phyloP scores from a whole-genome alignment of 2,113 vertebrate genomes.

The Dasyornis broadbenti region DNA sequence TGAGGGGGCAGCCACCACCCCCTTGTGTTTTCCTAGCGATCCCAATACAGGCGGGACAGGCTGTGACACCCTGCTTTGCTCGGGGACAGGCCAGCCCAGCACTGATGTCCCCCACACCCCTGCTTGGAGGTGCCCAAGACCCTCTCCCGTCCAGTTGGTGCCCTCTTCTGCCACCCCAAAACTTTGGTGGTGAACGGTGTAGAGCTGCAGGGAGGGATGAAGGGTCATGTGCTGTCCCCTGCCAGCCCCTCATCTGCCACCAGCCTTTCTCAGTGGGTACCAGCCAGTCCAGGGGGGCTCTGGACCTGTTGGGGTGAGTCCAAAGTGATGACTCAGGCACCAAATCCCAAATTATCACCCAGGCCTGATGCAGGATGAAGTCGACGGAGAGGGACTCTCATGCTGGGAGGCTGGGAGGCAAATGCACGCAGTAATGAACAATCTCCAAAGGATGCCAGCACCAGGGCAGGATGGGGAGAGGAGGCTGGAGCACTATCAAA shows the following conservation, averaged over 20 bases:
- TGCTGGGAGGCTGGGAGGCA: neutral
- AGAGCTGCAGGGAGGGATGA: too few relatives aligned
- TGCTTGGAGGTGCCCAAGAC: neutral
- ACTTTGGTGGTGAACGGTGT: fast-evolving
- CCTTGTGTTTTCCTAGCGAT: fast-evolving
- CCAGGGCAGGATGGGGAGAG: neutral
- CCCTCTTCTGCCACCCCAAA: neutral
- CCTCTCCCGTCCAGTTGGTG: fast-evolving
- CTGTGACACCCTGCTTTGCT: neutral
- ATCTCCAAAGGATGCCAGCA: neutral
- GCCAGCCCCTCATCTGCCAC: neutral
- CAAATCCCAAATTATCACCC: neutral
- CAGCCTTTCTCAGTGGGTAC: too few relatives aligned
- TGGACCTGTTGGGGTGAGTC: neutral
- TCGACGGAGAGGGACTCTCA: neutral
- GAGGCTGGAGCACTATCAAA: neutral
- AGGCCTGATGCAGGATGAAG: neutral
- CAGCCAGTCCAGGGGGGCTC: fast-evolving
- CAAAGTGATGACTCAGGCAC: neutral
- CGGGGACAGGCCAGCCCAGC: fast-evolving
- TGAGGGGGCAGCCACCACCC: too few relatives aligned
- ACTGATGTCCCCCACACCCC: too few relatives aligned
- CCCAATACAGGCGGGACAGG: fast-evolving
- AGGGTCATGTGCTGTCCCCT: too few relatives aligned
- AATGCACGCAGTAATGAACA: neutral